Evolutionary conservation across 2,888 invertebrate genomes (phyloP), one percentile per base, ranked within the genome.

Genomic region (Drosophila formosana): DNA sequence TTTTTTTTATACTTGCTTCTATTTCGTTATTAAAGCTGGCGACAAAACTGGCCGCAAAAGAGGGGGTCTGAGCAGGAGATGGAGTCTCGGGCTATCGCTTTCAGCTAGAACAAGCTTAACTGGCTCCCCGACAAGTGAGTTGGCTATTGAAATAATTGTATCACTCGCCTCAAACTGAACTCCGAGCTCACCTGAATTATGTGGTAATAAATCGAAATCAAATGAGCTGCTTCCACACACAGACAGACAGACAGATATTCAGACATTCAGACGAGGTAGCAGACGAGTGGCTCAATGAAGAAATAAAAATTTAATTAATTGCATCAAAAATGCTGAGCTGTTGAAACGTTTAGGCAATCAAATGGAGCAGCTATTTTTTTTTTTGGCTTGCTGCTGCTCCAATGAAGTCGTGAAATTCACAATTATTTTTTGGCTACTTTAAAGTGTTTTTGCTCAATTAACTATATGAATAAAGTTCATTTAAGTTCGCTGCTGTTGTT

Each of bases 251-350:
- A 58, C 34, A 34, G 45, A 47, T 43, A 53, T 6, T n/a, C 46
- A 58, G 46, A 46, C 60, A 62, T 45, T 39, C 18, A 61, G 34
- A 4, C 28, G n/a, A n/a, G 43, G 41, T 50, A 25, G 49, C 49
- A 50, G 11, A 23, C 50, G 23, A 23, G 50, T 30, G 53, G n/a
- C 66, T 72, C 72, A 75, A 85, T 88, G 82, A 89, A 85, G 89
- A 85, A 88, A 87, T 85, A 79, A 89, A 84, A 76, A 66, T 78
- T 78, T 82, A 89, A 86, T 89, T 86, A 86, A 89, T 86, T 89
- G 89, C 89, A 78, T 71, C 69, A 64, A 80, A 80, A 70, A 65
- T 75, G 79, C 75, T 80, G 82, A 80, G 80, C 79, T 80, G 80
- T 80, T 82, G 72, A 75, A 82, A 78, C 88, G 80, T 78, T 83